Conservation (phyloP, 2,888 invertebrate species). For the Drosophila gaucha region DNA sequence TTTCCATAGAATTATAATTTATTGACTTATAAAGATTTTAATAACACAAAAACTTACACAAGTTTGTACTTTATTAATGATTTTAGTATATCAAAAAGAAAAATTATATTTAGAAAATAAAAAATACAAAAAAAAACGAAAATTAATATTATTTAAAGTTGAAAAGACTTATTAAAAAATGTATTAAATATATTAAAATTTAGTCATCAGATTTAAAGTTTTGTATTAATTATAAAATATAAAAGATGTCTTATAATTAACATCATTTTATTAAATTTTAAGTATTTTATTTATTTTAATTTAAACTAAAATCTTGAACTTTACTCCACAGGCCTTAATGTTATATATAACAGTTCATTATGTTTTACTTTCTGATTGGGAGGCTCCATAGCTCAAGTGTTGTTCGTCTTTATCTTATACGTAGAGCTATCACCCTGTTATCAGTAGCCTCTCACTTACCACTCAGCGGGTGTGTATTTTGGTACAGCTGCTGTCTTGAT, state of each 20-base stretch:
- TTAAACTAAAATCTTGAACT: background rate
- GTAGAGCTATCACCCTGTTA: slow-evolving; percentile 50
- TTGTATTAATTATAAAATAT: too few relatives aligned
- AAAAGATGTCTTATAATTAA: too few relatives aligned
- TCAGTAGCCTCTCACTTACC: slow-evolving; percentile 36
- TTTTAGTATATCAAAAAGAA: too few relatives aligned
- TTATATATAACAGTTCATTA: slow-evolving; percentile 33
- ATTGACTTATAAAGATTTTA: background rate
- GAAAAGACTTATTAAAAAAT: too few relatives aligned
- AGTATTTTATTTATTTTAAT: background rate
- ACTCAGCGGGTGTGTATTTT: slow-evolving; percentile 33
- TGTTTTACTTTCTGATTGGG: background rate
- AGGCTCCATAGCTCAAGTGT: slow-evolving; percentile 35
- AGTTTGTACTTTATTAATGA: too few relatives aligned
- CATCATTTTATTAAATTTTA: background rate
- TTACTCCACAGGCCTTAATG: background rate
- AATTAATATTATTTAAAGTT: too few relatives aligned
- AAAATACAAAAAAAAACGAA: too few relatives aligned
- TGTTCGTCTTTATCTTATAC: slow-evolving; percentile 22
- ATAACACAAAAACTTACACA: too few relatives aligned
- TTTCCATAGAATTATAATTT: background rate
- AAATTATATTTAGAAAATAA: too few relatives aligned
- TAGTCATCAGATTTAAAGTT: too few relatives aligned
- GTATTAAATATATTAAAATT: too few relatives aligned
- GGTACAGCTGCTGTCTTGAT: slow-evolving; percentile 45